Evolutionary conservation across 2,113 vertebrate species (phyloP).

Genomic region (Calidris pugnax): DNA sequence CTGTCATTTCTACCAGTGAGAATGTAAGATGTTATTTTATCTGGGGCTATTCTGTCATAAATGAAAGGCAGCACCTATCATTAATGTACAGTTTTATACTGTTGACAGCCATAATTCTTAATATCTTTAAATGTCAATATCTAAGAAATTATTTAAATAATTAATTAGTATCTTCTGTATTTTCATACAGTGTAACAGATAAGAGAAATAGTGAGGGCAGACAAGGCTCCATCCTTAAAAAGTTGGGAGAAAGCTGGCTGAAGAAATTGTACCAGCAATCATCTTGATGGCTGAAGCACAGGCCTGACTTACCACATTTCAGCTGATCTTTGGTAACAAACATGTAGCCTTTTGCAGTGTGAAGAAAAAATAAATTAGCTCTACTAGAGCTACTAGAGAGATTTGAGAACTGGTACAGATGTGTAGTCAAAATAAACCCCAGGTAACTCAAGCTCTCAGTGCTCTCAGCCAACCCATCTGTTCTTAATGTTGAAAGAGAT

Average conservation of each 20-base stretch:
- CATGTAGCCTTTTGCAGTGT: neutral
- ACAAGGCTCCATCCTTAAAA: neutral
- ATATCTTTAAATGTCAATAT: neutral
- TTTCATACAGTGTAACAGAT: neutral
- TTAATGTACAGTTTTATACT: neutral
- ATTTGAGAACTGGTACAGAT: neutral
- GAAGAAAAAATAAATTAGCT: neutral
- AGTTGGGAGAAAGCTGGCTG: fast-evolving
- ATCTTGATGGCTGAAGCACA: neutral
- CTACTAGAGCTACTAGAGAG: fast-evolving
- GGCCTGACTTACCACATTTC: neutral
- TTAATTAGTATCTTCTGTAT: neutral
- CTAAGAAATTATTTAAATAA: neutral
- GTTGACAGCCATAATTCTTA: neutral
- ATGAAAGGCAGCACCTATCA: neutral
- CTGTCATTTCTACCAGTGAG: neutral
- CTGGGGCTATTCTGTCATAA: neutral
- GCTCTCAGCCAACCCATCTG: neutral
- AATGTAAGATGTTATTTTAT: neutral
- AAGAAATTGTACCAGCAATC: neutral
- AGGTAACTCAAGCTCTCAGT: neutral
- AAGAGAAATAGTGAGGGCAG: neutral
- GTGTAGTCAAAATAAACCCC: neutral
- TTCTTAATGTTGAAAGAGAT: neutral
- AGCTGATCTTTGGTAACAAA: neutral